Percentiles rank a stretch among this genome's conserved stretches.
Conservation (phyloP, 2,797 vertebrate genomes). For the Gallinago nigripennis region DNA sequence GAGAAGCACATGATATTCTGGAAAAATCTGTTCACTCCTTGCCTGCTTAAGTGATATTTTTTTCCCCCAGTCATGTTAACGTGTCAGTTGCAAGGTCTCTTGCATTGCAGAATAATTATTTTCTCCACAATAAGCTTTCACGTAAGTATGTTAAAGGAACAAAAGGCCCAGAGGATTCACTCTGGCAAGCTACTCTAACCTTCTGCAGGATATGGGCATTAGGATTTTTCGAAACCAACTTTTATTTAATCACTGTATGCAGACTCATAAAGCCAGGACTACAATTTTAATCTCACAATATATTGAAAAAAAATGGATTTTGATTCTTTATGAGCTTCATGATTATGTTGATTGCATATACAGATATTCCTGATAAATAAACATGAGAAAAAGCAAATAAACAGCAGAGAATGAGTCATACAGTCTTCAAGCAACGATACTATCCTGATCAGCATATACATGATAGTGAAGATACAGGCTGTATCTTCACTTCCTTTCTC, state of each 20-base stretch:
- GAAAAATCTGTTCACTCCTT: neutral
- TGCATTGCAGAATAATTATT: neutral
- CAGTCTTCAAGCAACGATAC: neutral
- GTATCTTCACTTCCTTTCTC: neutral
- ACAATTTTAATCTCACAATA: neutral
- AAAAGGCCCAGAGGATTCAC: neutral
- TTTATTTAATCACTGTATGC: neutral
- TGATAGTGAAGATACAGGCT: neutral
- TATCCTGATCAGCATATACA: neutral
- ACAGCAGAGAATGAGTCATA: neutral
- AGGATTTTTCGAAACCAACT: neutral
- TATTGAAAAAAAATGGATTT: neutral
- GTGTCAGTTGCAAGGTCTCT: neutral
- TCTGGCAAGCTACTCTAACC: neutral
- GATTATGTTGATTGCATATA: neutral
- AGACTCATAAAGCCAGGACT: neutral
- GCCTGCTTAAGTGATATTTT: neutral
- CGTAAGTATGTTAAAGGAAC: neutral
- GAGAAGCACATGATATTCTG: neutral
- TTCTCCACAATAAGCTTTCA: neutral
- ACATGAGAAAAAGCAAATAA: neutral
- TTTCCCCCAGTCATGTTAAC: neutral
- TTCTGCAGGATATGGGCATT: neutral
- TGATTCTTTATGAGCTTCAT: neutral
- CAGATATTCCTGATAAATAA: conserved; percentile 5